Percentiles rank a stretch among this genome's conserved stretches.
Conservation (phyloP, 2,797 vertebrate species). For the Typhlichthys subterraneus region DNA sequence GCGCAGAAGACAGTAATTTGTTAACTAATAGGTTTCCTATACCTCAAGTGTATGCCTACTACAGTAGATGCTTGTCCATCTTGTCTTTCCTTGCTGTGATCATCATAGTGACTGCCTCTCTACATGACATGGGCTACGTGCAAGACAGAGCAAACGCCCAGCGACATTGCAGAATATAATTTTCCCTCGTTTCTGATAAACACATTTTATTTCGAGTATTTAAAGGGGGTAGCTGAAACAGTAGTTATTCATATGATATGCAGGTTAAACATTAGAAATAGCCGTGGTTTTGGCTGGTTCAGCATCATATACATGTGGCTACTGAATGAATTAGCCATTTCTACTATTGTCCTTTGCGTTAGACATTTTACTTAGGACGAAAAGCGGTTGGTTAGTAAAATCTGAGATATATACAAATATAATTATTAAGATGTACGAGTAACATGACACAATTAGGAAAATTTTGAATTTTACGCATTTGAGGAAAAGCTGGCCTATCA, state of each 20-base stretch:
- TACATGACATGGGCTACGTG: slow-evolving; percentile 70
- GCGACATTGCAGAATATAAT: slow-evolving; percentile 12
- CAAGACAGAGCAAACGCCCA: slow-evolving; percentile 59
- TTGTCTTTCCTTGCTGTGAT: not conserved
- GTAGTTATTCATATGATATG: not conserved
- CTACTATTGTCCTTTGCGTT: not conserved
- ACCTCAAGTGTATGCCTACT: too few species aligned
- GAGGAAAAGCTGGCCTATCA: slow-evolving; percentile 2
- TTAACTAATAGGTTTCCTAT: too few species aligned
- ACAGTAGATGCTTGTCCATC: slow-evolving; percentile 16
- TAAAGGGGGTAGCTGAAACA: not conserved
- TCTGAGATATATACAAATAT: too few species aligned
- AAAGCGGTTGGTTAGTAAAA: not conserved
- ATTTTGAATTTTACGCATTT: rapidly evolving
- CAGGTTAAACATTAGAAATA: not conserved
- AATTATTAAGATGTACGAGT: not conserved
- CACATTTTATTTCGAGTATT: not conserved
- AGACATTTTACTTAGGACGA: not conserved
- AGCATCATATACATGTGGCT: not conserved
- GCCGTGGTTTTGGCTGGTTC: not conserved
- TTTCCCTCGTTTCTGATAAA: not conserved
- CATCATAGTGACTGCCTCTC: slow-evolving; percentile 7
- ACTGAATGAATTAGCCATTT: slow-evolving; percentile 20
- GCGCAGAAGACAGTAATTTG: too few species aligned
- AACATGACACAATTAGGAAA: not conserved